These are phyloP conservation scores for Musca vetustissima DNA, from an alignment of 1,140 invertebrate species.

Conservation along the genomic window DNA sequence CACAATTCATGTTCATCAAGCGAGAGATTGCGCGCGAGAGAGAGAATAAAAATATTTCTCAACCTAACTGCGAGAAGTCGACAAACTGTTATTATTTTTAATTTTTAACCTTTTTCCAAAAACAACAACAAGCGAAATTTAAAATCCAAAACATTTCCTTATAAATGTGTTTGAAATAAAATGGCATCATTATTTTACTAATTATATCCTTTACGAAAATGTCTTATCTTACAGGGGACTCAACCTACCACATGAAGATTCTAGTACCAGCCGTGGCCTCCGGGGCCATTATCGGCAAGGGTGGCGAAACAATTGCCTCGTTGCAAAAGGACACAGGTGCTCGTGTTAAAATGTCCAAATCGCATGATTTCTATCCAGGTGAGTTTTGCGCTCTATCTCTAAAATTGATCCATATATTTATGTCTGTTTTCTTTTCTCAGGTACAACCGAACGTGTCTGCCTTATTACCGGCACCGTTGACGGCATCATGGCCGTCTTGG, in stretches of 20 bases:
- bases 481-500: conserved; percentile 89
- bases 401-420: too few relatives aligned
- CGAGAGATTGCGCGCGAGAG: too few relatives aligned
- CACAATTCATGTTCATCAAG: too few relatives aligned
- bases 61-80: background rate
- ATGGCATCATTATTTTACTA: conserved; percentile 13
- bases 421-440: conserved; percentile 65
- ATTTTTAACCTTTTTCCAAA: conserved; percentile 12
- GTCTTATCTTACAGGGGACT: conserved; percentile 67
- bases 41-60: too few relatives aligned
- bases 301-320: conserved; percentile 95
- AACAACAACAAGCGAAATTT: conserved; percentile 22
- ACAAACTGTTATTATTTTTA: conserved; percentile 14
- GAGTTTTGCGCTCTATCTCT: too few relatives aligned
- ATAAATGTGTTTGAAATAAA: background rate
- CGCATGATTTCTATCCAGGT: conserved; percentile 98
- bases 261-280: conserved; percentile 93
- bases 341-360: conserved; percentile 97
- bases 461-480: conserved; percentile 93
- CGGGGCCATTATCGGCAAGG: conserved; percentile 96
- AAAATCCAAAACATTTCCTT: background rate
- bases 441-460: conserved; percentile 95
- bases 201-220: conserved; percentile 31
- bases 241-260: conserved; percentile 91
- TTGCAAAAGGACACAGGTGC: conserved; percentile 94